Base-by-base conservation (phyloP, 2,113 vertebrate species). In the Jaculus jaculus region DNA sequence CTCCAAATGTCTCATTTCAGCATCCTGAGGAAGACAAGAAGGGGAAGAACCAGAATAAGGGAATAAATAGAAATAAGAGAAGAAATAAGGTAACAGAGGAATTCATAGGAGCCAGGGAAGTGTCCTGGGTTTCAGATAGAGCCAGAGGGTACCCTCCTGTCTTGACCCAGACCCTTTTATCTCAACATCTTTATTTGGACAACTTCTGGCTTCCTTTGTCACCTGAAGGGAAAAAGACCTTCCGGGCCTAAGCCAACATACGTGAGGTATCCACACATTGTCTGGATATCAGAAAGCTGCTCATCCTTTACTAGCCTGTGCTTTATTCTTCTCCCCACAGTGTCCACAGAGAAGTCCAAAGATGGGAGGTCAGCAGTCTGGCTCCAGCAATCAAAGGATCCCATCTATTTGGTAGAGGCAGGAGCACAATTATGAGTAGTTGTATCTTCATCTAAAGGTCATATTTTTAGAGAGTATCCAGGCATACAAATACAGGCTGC, bases 351-450 rank as follows among this genome's bases (percentile, higher is more conserved):
- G 34, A 93, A 93, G 58, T 42, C 80, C 58, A 79, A 83, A 54
- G n/a, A 18, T 47, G 32, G 84, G 23, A 37, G 51, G 5, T 28
- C 17, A 0, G 7, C 3, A 11, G 63, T 81, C 69, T 91, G 87
- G 88, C 95, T 96, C 97, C 95, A 74, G 93, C 96, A 75, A 0
- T 75, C 34, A 26, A 89, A 69, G 61, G 72, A 91, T 94, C 96
- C 90, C 63, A 88, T 96, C 60, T 34, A 68, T 65, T 97, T 83
- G 66, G 39, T 65, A 13, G 0, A 0, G 84, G 8, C 75, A 94
- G 37, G 84, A 71, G 77, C 0, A 2, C 0, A 18, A 60, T 37
- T 1, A 0, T 32, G 60, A 79, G 37, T 54, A 37, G 60, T 58
- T 0, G 0, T 8, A 73, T 93, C 63, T 92, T 87, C 1, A 8